Evolutionary conservation across 2,797 vertebrate genomes (phyloP).

Genomic region (Acrocephalus scirpaceus): DNA sequence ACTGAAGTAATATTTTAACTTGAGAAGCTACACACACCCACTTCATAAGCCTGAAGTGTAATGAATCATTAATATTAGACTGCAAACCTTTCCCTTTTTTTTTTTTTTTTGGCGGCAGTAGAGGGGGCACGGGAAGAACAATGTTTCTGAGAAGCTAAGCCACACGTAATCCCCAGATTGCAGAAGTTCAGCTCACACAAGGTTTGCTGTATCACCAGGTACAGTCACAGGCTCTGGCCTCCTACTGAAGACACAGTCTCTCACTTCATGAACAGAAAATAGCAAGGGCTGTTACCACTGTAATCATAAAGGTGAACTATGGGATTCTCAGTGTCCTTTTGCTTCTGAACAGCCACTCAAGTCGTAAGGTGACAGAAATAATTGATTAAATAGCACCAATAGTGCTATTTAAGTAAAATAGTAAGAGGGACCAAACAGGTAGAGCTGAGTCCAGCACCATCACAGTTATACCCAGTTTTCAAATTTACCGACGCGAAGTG

Average conservation of each 20-base stretch:
- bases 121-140: neutral
- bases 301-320: neutral
- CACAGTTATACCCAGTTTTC: neutral
- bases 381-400: neutral
- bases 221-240: neutral
- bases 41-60: neutral
- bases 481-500: neutral
- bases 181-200: neutral
- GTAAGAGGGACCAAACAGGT: neutral
- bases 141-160: neutral
- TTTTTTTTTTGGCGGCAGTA: too few species aligned
- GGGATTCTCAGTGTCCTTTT: neutral
- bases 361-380: accelerated
- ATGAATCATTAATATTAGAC: neutral
- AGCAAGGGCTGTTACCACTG: neutral
- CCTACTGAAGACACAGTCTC: neutral
- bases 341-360: neutral
- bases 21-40: neutral
- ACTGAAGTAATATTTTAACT: neutral
- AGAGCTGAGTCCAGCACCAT: neutral
- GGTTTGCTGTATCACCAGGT: neutral
- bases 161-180: neutral
- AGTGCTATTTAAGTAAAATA: too few species aligned
- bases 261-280: neutral
- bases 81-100: neutral